Evolutionary conservation across 2,113 vertebrate species (phyloP), one percentile per base, ranked within the genome.

Genomic region (Symphodus melops): DNA sequence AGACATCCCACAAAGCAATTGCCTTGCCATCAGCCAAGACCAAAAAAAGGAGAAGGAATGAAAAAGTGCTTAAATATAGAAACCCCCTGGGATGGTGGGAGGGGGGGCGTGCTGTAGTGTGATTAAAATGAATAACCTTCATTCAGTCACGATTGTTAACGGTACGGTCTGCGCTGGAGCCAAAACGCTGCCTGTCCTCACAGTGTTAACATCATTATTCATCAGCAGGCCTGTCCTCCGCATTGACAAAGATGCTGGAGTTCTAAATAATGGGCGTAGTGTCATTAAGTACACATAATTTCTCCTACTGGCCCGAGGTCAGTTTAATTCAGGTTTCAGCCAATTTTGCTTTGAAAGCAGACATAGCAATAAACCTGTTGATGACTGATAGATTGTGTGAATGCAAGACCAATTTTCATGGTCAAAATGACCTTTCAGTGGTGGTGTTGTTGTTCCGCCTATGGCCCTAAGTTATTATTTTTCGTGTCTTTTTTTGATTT

Each of bases 61-160:
- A 92, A 89, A 87, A 91, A 88, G 83, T 86, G 89, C 85, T 92
- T 91, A 93, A 93, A 92, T 92, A 92, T 92, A 93, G 90, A 81
- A 89, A 81, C 83, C 87, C 87, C 81, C 70, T 76, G 86, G 87
- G 91, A 90, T 58, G 76, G 86, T 51, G 76, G 77, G 76, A 73
- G 83, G 84, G 80, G 81, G 87, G 83, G 86, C 11, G 57, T 75
- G 88, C 89, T 79, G 82, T 79, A 54, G 78, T 89, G 88, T 93
- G 90, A 92, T 92, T 92, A 92, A 86, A 91, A 88, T 79, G 88
- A 91, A 88, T 89, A 92, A 91, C 86, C 92, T 92, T 92, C 82
- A 79, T 86, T 90, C 82, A 80, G 86, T 88, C 84, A 75, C 54
- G 72, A 86, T 88, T 89, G 81, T 82, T 89, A 86, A 76, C 67